A percentile compares a stretch with the other conserved stretches of the same genome.
These are phyloP conservation scores for Dicentrarchus labrax DNA, from an alignment of 2,113 vertebrate genomes.

Conservation along the genomic window DNA sequence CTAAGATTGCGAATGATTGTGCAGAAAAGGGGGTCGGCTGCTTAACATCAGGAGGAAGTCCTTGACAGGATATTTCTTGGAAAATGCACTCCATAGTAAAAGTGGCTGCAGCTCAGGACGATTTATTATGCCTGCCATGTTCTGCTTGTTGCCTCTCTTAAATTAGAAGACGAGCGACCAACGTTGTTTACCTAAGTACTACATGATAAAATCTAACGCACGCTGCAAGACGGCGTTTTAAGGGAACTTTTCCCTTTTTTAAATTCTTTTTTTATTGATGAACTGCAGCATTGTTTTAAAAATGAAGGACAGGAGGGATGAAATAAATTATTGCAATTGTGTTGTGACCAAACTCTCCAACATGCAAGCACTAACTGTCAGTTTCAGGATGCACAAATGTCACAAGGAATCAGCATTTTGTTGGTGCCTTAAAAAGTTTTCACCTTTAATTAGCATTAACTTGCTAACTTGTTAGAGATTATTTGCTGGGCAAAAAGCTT, in stretches of 20 bases:
- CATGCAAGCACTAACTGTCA: too few species aligned
- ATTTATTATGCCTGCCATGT: constrained; percentile 19
- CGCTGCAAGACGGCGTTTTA: not conserved
- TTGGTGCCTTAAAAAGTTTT: too few species aligned
- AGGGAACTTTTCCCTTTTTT: not conserved
- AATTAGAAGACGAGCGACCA: constrained; percentile 7
- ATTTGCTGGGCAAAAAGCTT: too few species aligned
- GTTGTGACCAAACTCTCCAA: too few species aligned
- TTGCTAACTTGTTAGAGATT: too few species aligned
- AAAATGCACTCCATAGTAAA: not conserved
- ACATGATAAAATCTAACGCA: not conserved
- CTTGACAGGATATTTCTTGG: not conserved
- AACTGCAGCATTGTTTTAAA: too few species aligned
- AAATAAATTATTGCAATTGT: too few species aligned
- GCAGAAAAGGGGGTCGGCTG: not conserved
- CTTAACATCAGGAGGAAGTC: not conserved
- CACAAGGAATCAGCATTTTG: too few species aligned
- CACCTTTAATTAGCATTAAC: too few species aligned
- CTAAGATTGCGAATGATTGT: not conserved
- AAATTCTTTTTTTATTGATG: too few species aligned
- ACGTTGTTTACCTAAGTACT: not conserved
- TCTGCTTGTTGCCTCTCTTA: not conserved
- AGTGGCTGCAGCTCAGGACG: constrained; percentile 20
- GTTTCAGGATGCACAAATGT: too few species aligned
- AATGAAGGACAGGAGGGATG: too few species aligned